phyloP scores from a whole-genome alignment of 1,140 invertebrate genomes.

The Tetragnatha versicolor region DNA sequence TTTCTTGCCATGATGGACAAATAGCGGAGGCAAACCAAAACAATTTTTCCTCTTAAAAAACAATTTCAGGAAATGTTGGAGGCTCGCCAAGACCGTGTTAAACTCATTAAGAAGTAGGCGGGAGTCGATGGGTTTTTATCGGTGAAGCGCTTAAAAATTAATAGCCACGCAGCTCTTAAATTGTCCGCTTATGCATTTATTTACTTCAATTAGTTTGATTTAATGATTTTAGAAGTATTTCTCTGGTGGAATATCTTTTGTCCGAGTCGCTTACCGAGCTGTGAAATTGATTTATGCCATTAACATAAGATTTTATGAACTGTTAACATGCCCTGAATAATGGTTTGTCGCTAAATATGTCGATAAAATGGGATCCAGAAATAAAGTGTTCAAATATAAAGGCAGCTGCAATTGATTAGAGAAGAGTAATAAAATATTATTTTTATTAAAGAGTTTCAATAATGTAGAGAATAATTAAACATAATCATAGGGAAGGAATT shows the following conservation, averaged over 20 bases:
- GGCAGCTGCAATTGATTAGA: no score
- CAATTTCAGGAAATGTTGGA: constrained; percentile 43
- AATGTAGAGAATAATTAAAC: no score
- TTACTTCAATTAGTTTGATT: constrained; percentile 23
- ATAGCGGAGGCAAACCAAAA: constrained; percentile 16
- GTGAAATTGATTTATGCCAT: constrained; percentile 20
- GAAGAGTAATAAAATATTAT: no score
- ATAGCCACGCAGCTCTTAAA: constrained; percentile 26
- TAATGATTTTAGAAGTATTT: neutral
- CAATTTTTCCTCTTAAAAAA: constrained; percentile 37
- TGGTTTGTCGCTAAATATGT: no score
- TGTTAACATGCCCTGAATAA: no score
- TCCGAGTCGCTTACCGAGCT: neutral
- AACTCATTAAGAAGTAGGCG: constrained; percentile 46
- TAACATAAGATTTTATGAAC: neutral
- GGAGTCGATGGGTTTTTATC: constrained; percentile 24
- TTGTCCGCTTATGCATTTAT: constrained; percentile 15
- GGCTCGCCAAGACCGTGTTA: constrained; percentile 33
- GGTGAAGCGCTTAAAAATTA: constrained; percentile 21
- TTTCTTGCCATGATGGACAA: neutral
- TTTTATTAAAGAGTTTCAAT: no score
- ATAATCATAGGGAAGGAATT: no score
- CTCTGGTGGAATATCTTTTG: neutral
- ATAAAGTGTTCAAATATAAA: no score
- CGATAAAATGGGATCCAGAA: no score